Percentiles rank a stretch among this genome's conserved stretches.
phyloP scores from a whole-genome alignment of 2,888 invertebrate genomes.

The Dicranocentrus wangi region DNA sequence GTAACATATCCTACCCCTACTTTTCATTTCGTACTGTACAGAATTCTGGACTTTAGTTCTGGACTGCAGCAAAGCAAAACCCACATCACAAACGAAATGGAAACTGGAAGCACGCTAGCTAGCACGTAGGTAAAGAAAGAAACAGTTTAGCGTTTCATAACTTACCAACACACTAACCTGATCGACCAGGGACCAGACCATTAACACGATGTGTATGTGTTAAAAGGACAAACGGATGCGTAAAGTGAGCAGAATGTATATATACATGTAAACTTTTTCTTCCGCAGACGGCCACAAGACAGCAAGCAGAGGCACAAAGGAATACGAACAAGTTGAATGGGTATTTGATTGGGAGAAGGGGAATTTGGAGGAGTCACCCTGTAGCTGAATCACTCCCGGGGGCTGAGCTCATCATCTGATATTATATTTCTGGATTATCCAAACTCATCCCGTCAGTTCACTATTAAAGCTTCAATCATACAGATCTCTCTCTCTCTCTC shows the following conservation, averaged over 20 bases:
- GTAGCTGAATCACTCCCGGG: conserved; percentile 70
- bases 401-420: conserved; percentile 69
- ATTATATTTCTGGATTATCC: conserved; percentile 61
- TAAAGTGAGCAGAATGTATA: background rate
- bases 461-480: conserved; percentile 42
- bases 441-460: conserved; percentile 62
- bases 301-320: conserved; percentile 17
- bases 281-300: conserved; percentile 15
- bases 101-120: no score
- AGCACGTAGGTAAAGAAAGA: no score
- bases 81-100: no score
- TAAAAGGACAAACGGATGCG: no score
- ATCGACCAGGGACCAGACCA: no score
- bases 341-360: conserved; percentile 65
- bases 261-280: background rate
- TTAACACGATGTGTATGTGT: no score
- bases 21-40: no score
- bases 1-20: no score
- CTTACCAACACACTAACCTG: no score
- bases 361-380: conserved; percentile 63
- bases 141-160: no score
- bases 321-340: conserved; percentile 65
- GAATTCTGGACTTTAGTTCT: no score
- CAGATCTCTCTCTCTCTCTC: conserved; percentile 27
- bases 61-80: no score